Percentiles rank a stretch among this genome's conserved stretches.
Evolutionary conservation across 2,797 vertebrate species (phyloP).

Genomic region (Gila robusta): DNA sequence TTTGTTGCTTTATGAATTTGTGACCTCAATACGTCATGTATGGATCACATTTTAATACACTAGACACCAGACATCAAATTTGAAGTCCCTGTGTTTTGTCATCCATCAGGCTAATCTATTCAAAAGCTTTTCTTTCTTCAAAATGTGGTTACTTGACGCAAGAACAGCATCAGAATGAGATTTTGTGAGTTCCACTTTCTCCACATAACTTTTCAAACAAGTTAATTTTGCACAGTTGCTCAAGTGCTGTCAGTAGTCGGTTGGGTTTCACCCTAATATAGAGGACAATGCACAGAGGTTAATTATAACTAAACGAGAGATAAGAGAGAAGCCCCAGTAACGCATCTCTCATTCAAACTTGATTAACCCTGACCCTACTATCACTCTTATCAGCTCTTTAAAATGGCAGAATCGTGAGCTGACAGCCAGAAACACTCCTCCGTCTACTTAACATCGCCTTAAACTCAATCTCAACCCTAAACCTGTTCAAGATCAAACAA

Average conservation of each 20-base stretch:
- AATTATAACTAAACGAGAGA: slow-evolving; percentile 43
- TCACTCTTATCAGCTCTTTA: slow-evolving; percentile 43
- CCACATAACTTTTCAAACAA: background rate
- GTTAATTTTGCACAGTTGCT: background rate
- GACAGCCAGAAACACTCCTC: slow-evolving; percentile 10
- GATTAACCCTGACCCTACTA: slow-evolving; percentile 16
- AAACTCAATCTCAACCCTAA: slow-evolving; percentile 1
- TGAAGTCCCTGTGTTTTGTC: slow-evolving; percentile 17
- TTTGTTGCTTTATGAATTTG: slow-evolving; percentile 36
- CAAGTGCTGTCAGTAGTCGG: background rate
- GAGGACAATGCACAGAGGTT: slow-evolving; percentile 15
- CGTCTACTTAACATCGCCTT: background rate
- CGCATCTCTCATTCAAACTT: slow-evolving; percentile 36
- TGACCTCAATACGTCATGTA: slow-evolving; percentile 46
- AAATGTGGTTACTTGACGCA: slow-evolving; percentile 1
- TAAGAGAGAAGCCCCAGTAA: slow-evolving; percentile 15
- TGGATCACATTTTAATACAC: slow-evolving; percentile 30
- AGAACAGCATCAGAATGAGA: slow-evolving; percentile 4
- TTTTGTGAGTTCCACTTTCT: background rate
- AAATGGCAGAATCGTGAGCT: background rate
- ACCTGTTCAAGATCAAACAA: slow-evolving; percentile 5
- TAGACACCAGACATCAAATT: slow-evolving; percentile 36
- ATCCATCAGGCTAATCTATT: slow-evolving; percentile 45
- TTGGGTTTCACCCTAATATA: background rate
- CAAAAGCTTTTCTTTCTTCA: slow-evolving; percentile 29